A percentile compares a stretch with the other conserved stretches of the same genome.
These are phyloP conservation scores for Trididemnum nubilum DNA, from an alignment of 23 tunicate species.

Conservation along the genomic window DNA sequence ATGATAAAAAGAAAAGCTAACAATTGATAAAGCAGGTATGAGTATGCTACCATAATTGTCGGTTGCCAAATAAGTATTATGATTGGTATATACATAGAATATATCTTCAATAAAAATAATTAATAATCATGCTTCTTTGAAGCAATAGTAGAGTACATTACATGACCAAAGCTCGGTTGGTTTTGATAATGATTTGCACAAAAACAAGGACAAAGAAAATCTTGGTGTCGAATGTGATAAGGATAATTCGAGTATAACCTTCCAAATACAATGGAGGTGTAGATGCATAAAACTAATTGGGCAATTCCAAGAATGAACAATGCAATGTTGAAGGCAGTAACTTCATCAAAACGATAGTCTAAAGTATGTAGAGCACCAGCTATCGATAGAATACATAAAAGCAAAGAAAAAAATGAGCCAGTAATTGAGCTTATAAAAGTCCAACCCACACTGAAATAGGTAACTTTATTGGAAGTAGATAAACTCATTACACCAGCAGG, in stretches of 20 bases:
- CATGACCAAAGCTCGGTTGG: background rate
- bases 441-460: slow-evolving; percentile 21
- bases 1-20: too few species aligned
- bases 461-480: background rate
- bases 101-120: too few species aligned
- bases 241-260: slow-evolving; percentile 5
- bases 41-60: too few species aligned
- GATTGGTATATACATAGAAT: too few species aligned
- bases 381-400: background rate
- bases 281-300: background rate
- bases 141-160: slow-evolving; percentile 8
- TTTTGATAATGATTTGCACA: background rate
- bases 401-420: slow-evolving; percentile 3
- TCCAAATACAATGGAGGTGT: slow-evolving; percentile 3
- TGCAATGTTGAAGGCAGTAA: background rate
- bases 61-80: too few species aligned
- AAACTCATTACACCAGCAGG: slow-evolving; percentile 24
- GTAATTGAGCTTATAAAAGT: background rate
- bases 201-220: slow-evolving; percentile 13
- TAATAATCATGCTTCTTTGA: slow-evolving; percentile 22
- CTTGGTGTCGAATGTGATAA: background rate
- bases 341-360: background rate
- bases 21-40: too few species aligned
- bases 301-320: background rate
- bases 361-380: background rate